A percentile compares a stretch with the other conserved stretches of the same genome.
Evolutionary conservation across 92 coral and sea anemone genomes (phyloP).

Genomic region (Paragorgia papillata): DNA sequence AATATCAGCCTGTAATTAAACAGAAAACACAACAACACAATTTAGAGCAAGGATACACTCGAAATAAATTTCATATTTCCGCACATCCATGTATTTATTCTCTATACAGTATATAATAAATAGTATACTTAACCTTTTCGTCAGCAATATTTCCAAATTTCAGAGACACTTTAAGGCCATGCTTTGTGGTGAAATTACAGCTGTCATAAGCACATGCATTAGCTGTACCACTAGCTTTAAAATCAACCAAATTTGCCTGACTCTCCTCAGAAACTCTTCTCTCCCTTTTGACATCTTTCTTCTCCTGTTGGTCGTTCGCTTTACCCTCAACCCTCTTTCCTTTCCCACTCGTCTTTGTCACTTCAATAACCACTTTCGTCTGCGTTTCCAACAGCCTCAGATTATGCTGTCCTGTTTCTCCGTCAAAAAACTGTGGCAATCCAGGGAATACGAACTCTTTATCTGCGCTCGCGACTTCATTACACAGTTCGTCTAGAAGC

Average conservation of each 20-base stretch:
- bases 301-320: not conserved
- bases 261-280: not conserved
- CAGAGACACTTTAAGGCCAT: slow-evolving; percentile 69
- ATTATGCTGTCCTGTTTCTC: slow-evolving; percentile 61
- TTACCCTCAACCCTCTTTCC: not conserved
- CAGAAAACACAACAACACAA: not conserved
- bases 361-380: slow-evolving; percentile 4
- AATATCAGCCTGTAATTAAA: slow-evolving; percentile 9
- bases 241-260: not conserved
- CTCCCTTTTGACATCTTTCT: not conserved
- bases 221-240: not conserved
- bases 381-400: slow-evolving; percentile 54
- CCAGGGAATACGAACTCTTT: slow-evolving; percentile 42
- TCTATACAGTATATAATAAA: too few species aligned
- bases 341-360: not conserved
- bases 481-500: not conserved
- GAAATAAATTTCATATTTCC: too few species aligned
- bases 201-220: not conserved
- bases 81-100: too few species aligned
- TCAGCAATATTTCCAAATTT: slow-evolving; percentile 64
- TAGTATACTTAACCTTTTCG: slow-evolving; percentile 61
- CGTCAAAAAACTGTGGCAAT: slow-evolving; percentile 47
- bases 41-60: too few species aligned
- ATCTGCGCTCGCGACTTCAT: not conserved
- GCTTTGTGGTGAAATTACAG: slow-evolving; percentile 39